phyloP scores from a whole-genome alignment of 2,888 invertebrate genomes.

The Latrodectus elegans region DNA sequence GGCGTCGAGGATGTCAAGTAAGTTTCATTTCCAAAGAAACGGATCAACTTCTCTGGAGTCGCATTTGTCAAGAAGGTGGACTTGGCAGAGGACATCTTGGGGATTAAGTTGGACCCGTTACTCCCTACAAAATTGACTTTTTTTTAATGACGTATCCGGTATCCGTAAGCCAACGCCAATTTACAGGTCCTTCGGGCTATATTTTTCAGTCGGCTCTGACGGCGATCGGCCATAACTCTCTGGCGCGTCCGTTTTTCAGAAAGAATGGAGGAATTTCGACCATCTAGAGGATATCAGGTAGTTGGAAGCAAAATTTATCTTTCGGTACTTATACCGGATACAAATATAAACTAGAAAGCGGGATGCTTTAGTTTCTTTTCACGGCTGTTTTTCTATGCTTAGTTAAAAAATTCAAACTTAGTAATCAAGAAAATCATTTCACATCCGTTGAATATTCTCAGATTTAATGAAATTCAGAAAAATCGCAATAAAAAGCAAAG shows the following conservation, averaged over 20 bases:
- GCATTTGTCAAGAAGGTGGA: conserved; percentile 64
- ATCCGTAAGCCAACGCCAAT: conserved; percentile 50
- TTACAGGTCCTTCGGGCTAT: conserved; percentile 55
- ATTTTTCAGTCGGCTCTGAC: conserved; percentile 46
- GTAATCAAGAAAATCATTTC: no score
- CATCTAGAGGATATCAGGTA: not conserved
- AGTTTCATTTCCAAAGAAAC: conserved; percentile 57
- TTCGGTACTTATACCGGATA: not conserved
- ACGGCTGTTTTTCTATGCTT: no score
- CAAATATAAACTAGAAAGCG: no score
- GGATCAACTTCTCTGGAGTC: conserved; percentile 65
- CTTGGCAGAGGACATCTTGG: conserved; percentile 60
- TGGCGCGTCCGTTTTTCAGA: conserved; percentile 1
- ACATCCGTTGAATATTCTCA: no score
- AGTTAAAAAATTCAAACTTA: no score
- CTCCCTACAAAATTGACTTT: conserved; percentile 61
- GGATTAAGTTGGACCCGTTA: conserved; percentile 57
- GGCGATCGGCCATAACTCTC: conserved; percentile 28
- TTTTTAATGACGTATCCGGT: conserved; percentile 55
- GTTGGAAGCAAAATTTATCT: not conserved
- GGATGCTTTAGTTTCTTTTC: no score
- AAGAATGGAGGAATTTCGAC: not conserved
- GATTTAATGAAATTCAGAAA: no score
- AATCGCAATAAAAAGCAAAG: no score
- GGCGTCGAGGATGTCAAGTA: conserved; percentile 63